A percentile compares a stretch with the other conserved stretches of the same genome.
These are phyloP conservation scores for Falco peregrinus DNA, from an alignment of 2,797 vertebrate genomes.

Conservation along the genomic window DNA sequence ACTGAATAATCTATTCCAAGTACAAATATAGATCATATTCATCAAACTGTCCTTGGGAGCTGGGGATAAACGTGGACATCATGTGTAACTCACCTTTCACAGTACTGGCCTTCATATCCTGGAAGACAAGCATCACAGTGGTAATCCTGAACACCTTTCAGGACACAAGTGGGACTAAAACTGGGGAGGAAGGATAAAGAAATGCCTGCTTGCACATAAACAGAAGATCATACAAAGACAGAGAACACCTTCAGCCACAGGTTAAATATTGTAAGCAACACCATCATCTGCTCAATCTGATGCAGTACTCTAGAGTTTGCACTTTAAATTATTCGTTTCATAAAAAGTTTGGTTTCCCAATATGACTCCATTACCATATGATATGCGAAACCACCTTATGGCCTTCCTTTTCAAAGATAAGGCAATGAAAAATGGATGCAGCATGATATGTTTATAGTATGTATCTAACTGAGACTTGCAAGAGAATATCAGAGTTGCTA, in stretches of 20 bases:
- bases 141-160: constrained; percentile 82
- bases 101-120: constrained; percentile 90
- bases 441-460: not conserved
- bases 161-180: constrained; percentile 90
- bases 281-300: not conserved
- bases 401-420: not conserved
- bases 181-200: constrained; percentile 70
- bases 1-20: not conserved
- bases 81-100: constrained; percentile 81
- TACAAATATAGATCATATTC: no score
- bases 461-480: not conserved
- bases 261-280: not conserved
- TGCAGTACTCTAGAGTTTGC: not conserved
- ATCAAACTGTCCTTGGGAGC: not conserved
- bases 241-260: not conserved
- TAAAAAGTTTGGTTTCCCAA: not conserved
- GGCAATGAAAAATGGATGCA: not conserved
- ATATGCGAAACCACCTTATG: not conserved
- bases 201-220: not conserved
- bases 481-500: not conserved
- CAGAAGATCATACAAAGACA: not conserved
- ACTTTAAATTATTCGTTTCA: not conserved
- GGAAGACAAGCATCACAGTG: constrained; percentile 84
- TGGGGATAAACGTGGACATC: not conserved
- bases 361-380: not conserved